phyloP scores from a whole-genome alignment of 1,140 invertebrate species.

The Zaprionus kolodkinae region DNA sequence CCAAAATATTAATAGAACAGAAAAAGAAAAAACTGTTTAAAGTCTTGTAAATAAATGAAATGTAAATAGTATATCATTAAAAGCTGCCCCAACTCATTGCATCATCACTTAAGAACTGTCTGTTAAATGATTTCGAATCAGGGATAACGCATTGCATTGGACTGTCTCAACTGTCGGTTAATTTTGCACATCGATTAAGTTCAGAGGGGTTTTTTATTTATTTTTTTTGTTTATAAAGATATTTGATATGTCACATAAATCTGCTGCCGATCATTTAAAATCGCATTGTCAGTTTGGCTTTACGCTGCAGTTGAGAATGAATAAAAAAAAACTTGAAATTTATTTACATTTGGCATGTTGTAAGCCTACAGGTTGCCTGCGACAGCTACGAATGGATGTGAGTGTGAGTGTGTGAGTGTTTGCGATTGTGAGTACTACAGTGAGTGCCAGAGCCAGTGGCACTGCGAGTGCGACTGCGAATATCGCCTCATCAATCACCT shows the following conservation, averaged over 20 bases:
- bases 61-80: too few species aligned
- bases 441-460: not conserved
- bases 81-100: not conserved
- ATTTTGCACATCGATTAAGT: not conserved
- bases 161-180: constrained; percentile 1
- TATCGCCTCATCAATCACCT: constrained; percentile 73
- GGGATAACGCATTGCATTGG: not conserved
- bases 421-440: not conserved
- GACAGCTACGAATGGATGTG: not conserved
- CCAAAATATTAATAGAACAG: too few species aligned
- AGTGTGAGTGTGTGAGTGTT: not conserved
- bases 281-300: constrained; percentile 19
- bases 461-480: constrained; percentile 2
- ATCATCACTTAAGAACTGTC: not conserved
- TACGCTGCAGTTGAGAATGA: not conserved
- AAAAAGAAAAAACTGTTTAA: too few species aligned
- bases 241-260: constrained; percentile 27
- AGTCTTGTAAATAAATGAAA: too few species aligned
- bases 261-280: constrained; percentile 30
- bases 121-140: not conserved
- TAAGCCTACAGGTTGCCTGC: not conserved
- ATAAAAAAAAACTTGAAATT: constrained; percentile 4
- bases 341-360: constrained; percentile 7
- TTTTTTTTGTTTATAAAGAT: constrained; percentile 4
- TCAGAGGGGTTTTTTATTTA: not conserved